phyloP scores from a whole-genome alignment of 2,797 vertebrate species.

The Psittacula derbiana region DNA sequence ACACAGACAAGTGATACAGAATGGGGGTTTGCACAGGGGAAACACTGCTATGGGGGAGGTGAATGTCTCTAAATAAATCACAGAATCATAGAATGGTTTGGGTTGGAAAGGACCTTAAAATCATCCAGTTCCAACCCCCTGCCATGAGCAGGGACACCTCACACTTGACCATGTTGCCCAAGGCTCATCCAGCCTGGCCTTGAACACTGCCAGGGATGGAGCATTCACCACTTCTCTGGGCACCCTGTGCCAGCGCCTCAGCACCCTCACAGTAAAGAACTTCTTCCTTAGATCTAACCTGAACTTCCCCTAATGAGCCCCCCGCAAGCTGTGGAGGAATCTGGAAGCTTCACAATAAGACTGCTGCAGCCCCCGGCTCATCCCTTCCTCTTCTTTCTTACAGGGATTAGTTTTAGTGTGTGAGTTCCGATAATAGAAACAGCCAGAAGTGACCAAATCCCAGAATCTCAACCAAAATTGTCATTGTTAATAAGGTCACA shows the following conservation, averaged over 20 bases:
- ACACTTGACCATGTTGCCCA: background rate
- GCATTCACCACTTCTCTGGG: too few relatives aligned
- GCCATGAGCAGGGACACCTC: background rate
- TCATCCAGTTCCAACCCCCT: background rate
- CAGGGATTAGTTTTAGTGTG: background rate
- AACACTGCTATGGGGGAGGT: background rate
- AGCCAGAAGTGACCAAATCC: background rate
- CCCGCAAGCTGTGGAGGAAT: background rate
- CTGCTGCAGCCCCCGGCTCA: fast-evolving
- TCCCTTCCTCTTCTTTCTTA: background rate
- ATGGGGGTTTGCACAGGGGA: background rate
- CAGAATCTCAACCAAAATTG: background rate
- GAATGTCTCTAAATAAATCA: background rate
- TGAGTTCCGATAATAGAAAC: fast-evolving
- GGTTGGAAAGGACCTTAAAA: background rate
- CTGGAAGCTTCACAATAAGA: background rate
- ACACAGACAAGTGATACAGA: background rate
- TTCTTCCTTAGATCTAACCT: background rate
- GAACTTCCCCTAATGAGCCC: background rate
- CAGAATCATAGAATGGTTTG: background rate
- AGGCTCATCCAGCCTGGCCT: background rate
- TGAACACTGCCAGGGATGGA: background rate
- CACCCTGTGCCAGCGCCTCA: too few relatives aligned
- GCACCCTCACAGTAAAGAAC: too few relatives aligned
- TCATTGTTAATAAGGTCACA: background rate